Evolutionary conservation across 2,113 vertebrate species (phyloP).

Genomic region (Ellobius talpinus): DNA sequence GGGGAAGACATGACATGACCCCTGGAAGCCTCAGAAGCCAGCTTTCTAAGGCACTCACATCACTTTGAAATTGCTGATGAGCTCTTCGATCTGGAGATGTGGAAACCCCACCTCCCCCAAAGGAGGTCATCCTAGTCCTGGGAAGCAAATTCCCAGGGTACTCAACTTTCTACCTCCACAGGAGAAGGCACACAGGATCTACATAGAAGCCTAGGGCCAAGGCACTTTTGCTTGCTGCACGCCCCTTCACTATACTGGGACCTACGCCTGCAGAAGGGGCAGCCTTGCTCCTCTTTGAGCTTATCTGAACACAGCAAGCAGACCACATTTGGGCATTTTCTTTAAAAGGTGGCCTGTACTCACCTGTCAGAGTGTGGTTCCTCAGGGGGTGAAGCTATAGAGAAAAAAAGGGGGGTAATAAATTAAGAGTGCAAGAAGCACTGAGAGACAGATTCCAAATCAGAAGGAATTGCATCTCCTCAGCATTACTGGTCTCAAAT

Average conservation of each 20-base stretch:
- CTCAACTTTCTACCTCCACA: conserved; percentile 31
- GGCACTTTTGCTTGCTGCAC: background rate
- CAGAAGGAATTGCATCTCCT: background rate
- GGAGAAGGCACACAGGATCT: background rate
- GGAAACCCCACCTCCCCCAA: conserved; percentile 38
- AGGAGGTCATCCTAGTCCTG: background rate
- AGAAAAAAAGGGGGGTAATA: background rate
- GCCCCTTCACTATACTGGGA: background rate
- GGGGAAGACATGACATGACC: conserved; percentile 84
- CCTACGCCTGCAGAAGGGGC: background rate
- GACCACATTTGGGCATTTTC: background rate
- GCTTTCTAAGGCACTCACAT: conserved; percentile 62
- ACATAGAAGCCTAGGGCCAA: background rate
- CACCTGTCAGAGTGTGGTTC: conserved; percentile 83
- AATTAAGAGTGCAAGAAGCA: background rate
- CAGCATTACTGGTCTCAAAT: background rate
- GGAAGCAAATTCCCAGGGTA: conserved; percentile 9
- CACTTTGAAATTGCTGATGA: conserved; percentile 46
- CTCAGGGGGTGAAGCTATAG: conserved; percentile 77
- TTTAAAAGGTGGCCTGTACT: conserved; percentile 45
- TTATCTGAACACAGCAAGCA: background rate
- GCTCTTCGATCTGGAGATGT: background rate
- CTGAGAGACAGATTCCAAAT: background rate
- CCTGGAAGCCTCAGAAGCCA: conserved; percentile 73
- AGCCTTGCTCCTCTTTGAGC: background rate